A percentile compares a stretch with the other conserved stretches of the same genome.
These are phyloP conservation scores for Ladona fulva DNA, from an alignment of 1,140 invertebrate genomes.

Conservation along the genomic window DNA sequence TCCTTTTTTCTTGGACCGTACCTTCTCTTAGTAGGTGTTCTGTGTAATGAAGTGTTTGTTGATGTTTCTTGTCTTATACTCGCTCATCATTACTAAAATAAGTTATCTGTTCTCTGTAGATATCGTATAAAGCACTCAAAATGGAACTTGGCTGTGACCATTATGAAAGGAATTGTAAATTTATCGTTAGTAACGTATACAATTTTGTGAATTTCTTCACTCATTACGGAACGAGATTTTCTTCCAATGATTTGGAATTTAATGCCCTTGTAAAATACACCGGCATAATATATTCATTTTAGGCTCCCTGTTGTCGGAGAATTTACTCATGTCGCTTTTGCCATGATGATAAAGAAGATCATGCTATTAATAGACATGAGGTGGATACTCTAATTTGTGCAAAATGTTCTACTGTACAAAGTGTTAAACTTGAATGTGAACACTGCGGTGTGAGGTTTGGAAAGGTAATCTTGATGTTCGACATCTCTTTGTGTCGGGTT, in stretches of 20 bases:
- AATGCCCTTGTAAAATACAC: background rate
- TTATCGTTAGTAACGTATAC: conserved; percentile 53
- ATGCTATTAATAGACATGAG: conserved; percentile 69
- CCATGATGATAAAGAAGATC: conserved; percentile 76
- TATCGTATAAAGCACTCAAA: too few species aligned
- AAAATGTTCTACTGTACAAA: conserved; percentile 65
- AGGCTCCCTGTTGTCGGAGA: conserved; percentile 82
- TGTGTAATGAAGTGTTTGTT: too few species aligned
- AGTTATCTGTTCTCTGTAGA: too few species aligned
- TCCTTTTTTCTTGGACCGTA: too few species aligned
- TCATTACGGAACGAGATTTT: conserved; percentile 14
- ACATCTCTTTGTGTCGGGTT: background rate
- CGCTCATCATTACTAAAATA: too few species aligned
- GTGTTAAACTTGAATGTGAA: conserved; percentile 64
- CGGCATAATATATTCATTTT: conserved; percentile 31
- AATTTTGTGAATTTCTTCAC: background rate
- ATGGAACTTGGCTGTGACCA: conserved; percentile 53
- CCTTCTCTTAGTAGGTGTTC: too few species aligned
- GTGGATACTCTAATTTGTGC: conserved; percentile 73
- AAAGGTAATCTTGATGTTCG: conserved; percentile 42
- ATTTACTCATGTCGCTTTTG: conserved; percentile 80
- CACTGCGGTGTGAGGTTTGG: conserved; percentile 66
- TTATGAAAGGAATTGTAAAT: conserved; percentile 70
- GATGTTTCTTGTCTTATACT: too few species aligned
- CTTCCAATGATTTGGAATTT: background rate